Evolutionary conservation across 1,140 invertebrate species (phyloP).

Genomic region (Megathymus violae): DNA sequence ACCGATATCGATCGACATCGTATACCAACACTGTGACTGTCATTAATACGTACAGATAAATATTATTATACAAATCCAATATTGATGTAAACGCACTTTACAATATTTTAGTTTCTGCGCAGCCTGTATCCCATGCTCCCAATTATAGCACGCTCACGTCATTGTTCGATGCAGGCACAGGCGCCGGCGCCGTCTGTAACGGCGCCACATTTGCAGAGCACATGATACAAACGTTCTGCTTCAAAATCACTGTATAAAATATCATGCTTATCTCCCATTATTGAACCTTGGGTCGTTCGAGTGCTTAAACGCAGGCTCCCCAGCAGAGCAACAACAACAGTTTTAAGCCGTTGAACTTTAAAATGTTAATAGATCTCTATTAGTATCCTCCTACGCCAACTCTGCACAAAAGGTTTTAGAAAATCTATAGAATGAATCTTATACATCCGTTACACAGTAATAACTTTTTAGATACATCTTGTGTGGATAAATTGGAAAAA

Average conservation of each 20-base stretch:
- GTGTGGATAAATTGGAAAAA: not conserved
- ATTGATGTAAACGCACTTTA: too few relatives aligned
- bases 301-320: conserved; percentile 46
- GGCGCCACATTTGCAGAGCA: conserved; percentile 74
- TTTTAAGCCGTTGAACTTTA: conserved; percentile 31
- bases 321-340: conserved; percentile 26
- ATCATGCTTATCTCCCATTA: conserved; percentile 48
- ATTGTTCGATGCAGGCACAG: conserved; percentile 54
- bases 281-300: conserved; percentile 42
- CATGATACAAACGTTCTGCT: conserved; percentile 59
- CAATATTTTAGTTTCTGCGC: conserved; percentile 32
- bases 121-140: conserved; percentile 47
- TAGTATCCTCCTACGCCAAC: conserved; percentile 29
- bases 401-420: conserved; percentile 24
- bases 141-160: conserved; percentile 65
- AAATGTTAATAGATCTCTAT: conserved; percentile 36
- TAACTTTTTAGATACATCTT: not conserved
- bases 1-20: too few relatives aligned
- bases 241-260: conserved; percentile 39
- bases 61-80: too few relatives aligned
- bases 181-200: conserved; percentile 56
- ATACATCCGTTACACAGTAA: not conserved
- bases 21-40: too few relatives aligned
- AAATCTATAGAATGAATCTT: conserved; percentile 11
- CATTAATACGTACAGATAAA: too few relatives aligned